These are phyloP conservation scores for Nesometra sesokonis DNA, from an alignment of 35 echinoderm and acorn worm species.

Conservation along the genomic window DNA sequence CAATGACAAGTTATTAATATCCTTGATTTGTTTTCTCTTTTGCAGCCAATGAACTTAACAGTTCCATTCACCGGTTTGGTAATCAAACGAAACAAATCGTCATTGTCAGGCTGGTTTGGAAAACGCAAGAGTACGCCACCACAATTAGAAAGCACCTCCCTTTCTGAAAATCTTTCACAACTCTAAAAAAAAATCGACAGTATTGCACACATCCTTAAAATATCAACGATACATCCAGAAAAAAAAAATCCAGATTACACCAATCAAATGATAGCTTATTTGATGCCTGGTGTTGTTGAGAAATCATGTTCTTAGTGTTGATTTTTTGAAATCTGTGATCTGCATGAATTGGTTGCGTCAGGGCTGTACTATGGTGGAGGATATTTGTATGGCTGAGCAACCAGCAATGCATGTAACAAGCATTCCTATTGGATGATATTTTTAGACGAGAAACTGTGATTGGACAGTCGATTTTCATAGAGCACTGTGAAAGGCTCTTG, in stretches of 20 bases:
- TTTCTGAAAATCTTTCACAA: background rate
- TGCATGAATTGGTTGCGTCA: background rate
- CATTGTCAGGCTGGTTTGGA: background rate
- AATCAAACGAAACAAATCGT: background rate
- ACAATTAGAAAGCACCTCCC: background rate
- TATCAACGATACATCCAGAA: too few species aligned
- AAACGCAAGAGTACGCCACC: background rate
- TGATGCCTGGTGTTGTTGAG: background rate
- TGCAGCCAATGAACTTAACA: background rate
- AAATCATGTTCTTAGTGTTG: background rate
- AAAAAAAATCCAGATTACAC: too few species aligned
- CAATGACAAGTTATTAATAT: background rate
- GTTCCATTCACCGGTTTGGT: background rate
- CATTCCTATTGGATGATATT: background rate
- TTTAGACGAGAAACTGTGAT: background rate
- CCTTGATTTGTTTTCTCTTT: background rate
- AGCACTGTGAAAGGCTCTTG: background rate
- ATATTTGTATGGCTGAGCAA: background rate
- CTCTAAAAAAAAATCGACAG: background rate
- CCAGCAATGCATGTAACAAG: background rate
- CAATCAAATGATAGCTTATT: too few species aligned
- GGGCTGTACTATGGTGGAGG: background rate
- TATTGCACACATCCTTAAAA: too few species aligned
- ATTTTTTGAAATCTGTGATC: background rate
- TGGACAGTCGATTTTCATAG: background rate